A percentile compares a stretch with the other conserved stretches of the same genome.
Evolutionary conservation across 2,797 vertebrate species (phyloP).

Genomic region (Perodicticus potto): DNA sequence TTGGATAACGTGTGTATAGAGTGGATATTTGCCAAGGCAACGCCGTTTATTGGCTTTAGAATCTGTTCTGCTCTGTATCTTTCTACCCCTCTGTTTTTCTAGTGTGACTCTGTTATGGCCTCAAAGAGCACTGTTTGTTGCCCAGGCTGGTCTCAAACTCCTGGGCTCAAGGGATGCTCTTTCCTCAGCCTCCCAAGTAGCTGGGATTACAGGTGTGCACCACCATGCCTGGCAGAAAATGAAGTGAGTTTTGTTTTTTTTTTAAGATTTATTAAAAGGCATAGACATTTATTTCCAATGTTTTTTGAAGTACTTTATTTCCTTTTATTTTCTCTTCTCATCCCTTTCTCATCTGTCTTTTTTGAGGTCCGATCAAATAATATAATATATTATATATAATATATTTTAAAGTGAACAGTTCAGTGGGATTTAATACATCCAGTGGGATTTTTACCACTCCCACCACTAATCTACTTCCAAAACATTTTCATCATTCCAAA

Average conservation of each 20-base stretch:
- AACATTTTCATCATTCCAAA: slow-evolving; percentile 20
- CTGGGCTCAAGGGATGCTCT: background rate
- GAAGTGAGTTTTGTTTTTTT: background rate
- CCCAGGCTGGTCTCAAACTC: background rate
- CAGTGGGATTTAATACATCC: background rate
- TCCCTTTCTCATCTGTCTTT: background rate
- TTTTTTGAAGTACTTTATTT: slow-evolving; percentile 17
- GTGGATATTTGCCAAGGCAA: background rate
- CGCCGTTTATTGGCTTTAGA: background rate
- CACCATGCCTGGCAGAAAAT: background rate
- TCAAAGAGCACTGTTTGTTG: background rate
- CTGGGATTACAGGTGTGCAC: background rate
- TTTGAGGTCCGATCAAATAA: background rate
- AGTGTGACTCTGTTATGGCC: background rate
- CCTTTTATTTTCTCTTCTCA: slow-evolving; percentile 6
- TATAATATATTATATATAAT: background rate
- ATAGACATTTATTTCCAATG: background rate
- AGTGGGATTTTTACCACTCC: background rate
- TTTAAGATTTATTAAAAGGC: slow-evolving; percentile 46
- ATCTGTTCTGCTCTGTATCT: background rate
- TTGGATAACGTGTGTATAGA: background rate
- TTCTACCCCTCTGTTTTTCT: slow-evolving; percentile 25
- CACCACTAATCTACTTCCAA: background rate
- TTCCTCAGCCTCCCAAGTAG: background rate
- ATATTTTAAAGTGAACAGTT: background rate